Base-by-base conservation (phyloP, 2,797 vertebrate species). In the Enteromius unitaeniatus region DNA sequence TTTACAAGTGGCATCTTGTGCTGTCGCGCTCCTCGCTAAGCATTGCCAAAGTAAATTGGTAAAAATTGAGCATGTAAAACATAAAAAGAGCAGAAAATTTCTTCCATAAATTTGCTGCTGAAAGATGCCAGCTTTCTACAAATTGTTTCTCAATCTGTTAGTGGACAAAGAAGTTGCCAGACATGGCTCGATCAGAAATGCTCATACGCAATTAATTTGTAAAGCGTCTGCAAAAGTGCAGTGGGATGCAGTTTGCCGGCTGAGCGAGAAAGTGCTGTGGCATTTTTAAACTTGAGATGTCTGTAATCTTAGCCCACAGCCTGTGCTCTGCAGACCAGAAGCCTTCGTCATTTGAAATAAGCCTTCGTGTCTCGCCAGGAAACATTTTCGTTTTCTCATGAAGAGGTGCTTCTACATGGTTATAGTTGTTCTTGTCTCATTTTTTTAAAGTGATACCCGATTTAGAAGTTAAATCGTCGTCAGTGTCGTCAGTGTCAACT, bases 251-350 rank as follows among this genome's bases (percentile, higher is more conserved):
- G 88, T 92, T 92, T 91, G 88, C 90, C 80, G 90, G 88, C 81
- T 68, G 70, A 77, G 75, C n/a, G 72, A 68, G 49, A 81, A 82
- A 87, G 89, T 78, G 86, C 88, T 90, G 89, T 86, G 91, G 90
- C 80, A 89, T 92, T 93, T 93, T 93, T 93, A 91, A 94, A 95
- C 90, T 90, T 91, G 93, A 93, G 91, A 91, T 90, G 92, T 93
- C 92, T 94, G 92, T 95, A 94, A 95, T 91, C 91, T 87, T 89
- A 91, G 89, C 89, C 90, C 64, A 82, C 91, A 92, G 90, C 87
- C 90, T 92, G 92, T 87, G 90, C 91, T 82, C 86, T 88, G 84
- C 73, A 84, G 85, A 84, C 80, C 88, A 77, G 86, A 88, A 88
- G 86, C 73, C 84, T 83, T 83, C 88, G 90, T 92, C 92, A 92